Percentiles rank a stretch among this genome's conserved stretches.
phyloP scores from a whole-genome alignment of 2,113 vertebrate species.

The Fregata magnificens region DNA sequence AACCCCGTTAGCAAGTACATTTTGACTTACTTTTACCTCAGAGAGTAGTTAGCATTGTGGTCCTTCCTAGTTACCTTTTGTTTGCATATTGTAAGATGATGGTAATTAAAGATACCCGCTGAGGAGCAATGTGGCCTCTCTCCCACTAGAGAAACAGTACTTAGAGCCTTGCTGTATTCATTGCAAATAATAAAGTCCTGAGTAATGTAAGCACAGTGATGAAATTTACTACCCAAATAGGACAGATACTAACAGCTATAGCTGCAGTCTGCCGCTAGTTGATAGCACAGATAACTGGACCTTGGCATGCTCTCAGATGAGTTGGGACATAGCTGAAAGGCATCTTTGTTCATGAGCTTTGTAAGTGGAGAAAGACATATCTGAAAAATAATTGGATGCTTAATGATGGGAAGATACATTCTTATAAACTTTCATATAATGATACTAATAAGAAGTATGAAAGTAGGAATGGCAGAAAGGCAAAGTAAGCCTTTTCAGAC shows the following conservation, averaged over 20 bases:
- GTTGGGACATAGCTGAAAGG: background rate
- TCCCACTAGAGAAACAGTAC: background rate
- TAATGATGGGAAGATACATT: background rate
- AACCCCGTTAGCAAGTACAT: background rate
- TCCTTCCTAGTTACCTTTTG: background rate
- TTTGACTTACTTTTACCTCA: background rate
- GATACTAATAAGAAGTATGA: background rate
- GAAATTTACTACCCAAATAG: background rate
- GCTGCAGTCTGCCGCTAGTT: background rate
- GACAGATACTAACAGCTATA: background rate
- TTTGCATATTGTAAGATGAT: background rate
- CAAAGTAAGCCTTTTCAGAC: background rate
- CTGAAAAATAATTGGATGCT: background rate
- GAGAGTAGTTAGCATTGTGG: background rate
- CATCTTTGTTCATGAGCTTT: background rate
- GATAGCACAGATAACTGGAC: background rate
- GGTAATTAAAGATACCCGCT: background rate
- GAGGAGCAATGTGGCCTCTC: background rate
- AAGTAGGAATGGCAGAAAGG: background rate
- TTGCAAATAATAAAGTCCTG: background rate
- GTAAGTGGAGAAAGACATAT: background rate
- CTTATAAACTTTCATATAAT: background rate
- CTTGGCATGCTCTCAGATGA: background rate
- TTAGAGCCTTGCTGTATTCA: background rate
- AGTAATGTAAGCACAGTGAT: background rate